Evolutionary conservation across 2,113 vertebrate genomes (phyloP).

Genomic region (Ardeotis arabs): DNA sequence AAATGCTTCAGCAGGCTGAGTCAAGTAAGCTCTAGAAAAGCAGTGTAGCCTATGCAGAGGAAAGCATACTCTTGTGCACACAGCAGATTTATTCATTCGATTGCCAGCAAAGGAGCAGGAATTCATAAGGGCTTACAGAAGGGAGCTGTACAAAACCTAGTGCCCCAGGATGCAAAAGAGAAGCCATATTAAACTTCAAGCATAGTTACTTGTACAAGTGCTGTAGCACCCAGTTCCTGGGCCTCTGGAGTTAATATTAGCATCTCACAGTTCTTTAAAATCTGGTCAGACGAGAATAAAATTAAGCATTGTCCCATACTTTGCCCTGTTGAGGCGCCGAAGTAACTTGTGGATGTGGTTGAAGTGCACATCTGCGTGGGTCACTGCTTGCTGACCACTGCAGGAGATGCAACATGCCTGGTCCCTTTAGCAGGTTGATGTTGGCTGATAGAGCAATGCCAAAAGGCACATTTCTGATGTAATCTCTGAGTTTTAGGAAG

Average conservation of each 20-base stretch:
- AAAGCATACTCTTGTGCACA: background rate
- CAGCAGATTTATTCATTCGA: background rate
- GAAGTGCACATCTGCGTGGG: fast-evolving
- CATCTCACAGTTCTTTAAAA: background rate
- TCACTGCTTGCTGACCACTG: background rate
- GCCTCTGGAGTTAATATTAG: background rate
- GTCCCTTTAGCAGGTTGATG: background rate
- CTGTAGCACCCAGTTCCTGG: background rate
- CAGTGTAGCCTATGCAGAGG: background rate
- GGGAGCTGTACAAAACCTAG: background rate
- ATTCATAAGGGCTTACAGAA: background rate
- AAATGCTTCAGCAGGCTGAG: background rate
- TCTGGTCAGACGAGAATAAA: background rate
- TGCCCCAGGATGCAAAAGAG: background rate
- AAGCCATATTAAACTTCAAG: background rate
- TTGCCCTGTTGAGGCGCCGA: background rate
- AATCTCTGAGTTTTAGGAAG: background rate
- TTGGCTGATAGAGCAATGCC: background rate
- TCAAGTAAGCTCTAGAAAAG: background rate
- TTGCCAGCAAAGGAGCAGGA: background rate
- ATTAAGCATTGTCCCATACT: background rate
- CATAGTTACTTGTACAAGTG: background rate
- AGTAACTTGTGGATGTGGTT: background rate
- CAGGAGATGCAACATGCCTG: background rate
- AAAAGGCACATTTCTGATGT: background rate